Evolutionary conservation across 2,888 invertebrate species (phyloP).

Genomic region (Protula sp.): DNA sequence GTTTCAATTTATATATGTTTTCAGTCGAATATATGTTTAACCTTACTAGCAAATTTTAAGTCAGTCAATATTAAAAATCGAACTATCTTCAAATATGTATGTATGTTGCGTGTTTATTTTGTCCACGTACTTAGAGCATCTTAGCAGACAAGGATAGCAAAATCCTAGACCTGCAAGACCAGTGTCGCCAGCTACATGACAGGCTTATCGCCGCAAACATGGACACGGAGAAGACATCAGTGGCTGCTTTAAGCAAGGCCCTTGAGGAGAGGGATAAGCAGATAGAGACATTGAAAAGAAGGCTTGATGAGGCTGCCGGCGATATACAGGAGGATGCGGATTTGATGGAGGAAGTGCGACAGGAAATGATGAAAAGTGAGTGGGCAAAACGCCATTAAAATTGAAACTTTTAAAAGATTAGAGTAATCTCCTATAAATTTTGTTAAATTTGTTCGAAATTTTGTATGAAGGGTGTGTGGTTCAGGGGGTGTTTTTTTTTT

Average conservation of each 20-base stretch:
- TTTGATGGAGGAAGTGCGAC: conserved; percentile 64
- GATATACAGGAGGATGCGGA: conserved; percentile 62
- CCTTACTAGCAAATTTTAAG: too few relatives aligned
- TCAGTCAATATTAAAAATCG: too few relatives aligned
- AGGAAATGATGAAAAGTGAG: conserved; percentile 55
- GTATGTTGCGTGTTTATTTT: too few relatives aligned
- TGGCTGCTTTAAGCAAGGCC: conserved; percentile 53
- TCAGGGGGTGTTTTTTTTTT: too few relatives aligned
- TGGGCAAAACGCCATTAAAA: too few relatives aligned
- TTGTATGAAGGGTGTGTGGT: too few relatives aligned
- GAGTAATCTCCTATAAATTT: too few relatives aligned
- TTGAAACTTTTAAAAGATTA: not conserved
- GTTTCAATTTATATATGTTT: too few relatives aligned
- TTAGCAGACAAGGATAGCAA: conserved; percentile 68
- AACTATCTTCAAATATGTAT: too few relatives aligned
- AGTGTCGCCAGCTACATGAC: conserved; percentile 47
- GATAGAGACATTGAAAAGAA: conserved; percentile 68
- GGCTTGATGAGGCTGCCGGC: conserved; percentile 62
- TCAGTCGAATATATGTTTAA: too few relatives aligned
- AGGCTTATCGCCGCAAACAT: conserved; percentile 53
- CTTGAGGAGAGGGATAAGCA: conserved; percentile 64
- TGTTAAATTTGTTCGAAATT: too few relatives aligned
- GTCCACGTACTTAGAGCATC: conserved; percentile 45
- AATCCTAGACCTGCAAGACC: conserved; percentile 63
- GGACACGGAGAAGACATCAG: conserved; percentile 53